Evolutionary conservation across 2,888 invertebrate species (phyloP).

Genomic region (Euzophera pinguis): DNA sequence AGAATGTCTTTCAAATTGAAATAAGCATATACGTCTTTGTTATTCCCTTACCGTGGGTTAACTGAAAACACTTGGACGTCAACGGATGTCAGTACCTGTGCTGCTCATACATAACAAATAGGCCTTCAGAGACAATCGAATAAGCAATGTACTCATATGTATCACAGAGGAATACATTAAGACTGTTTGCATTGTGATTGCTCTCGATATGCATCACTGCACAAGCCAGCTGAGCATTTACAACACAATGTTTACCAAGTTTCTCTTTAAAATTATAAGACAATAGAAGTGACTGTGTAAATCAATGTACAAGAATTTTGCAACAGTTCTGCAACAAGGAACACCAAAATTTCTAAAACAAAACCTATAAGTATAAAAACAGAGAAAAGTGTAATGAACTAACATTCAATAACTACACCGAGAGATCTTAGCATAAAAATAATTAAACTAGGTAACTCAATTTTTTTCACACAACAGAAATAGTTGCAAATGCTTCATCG

Average conservation of each 20-base stretch:
- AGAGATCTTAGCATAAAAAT: too few relatives aligned
- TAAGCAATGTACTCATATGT: conserved; percentile 38
- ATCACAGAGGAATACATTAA: conserved; percentile 44
- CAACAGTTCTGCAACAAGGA: background rate
- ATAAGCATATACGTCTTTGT: conserved; percentile 52
- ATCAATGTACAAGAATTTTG: background rate
- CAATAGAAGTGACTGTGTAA: background rate
- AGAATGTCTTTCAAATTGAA: conserved; percentile 48
- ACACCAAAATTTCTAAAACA: background rate
- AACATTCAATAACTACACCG: too few relatives aligned
- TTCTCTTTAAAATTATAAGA: background rate
- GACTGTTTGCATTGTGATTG: conserved; percentile 28
- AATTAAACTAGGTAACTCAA: too few relatives aligned
- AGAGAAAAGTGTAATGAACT: too few relatives aligned
- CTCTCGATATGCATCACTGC: conserved; percentile 24
- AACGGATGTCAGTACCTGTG: conserved; percentile 58
- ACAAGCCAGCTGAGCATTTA: conserved; percentile 13
- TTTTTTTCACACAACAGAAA: background rate
- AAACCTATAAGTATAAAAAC: background rate
- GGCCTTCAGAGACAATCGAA: conserved; percentile 54
- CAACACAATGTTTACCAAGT: conserved; percentile 2
- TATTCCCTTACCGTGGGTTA: conserved; percentile 48
- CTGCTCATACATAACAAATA: conserved; percentile 64
- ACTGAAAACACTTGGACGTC: conserved; percentile 69
- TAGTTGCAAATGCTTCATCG: too few relatives aligned